Percentiles rank a stretch among this genome's conserved stretches.
Conservation (phyloP, 2,888 invertebrate species). For the Pyrgus malvae region DNA sequence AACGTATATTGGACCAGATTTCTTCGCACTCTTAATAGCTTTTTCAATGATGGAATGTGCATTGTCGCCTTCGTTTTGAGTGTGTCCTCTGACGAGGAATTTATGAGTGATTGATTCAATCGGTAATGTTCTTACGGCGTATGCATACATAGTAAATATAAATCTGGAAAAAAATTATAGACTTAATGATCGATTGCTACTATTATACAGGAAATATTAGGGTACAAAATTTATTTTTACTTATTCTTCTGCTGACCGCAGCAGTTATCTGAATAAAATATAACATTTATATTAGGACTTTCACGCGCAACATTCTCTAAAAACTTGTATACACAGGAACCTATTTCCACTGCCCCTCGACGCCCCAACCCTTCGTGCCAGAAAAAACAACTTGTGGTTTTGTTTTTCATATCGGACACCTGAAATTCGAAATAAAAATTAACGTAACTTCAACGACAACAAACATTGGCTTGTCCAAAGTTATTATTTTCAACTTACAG, state of each 20-base stretch:
- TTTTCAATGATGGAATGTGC: slow-evolving; percentile 21
- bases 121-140: slow-evolving; percentile 3
- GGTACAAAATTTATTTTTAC: too few species aligned
- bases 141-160: slow-evolving; percentile 2
- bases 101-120: slow-evolving; percentile 4
- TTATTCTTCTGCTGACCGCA: slow-evolving; percentile 1
- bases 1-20: neutral
- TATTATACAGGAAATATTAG: neutral
- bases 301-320: neutral
- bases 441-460: too few species aligned
- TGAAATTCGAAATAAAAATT: too few species aligned
- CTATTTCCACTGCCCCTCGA: slow-evolving; percentile 1
- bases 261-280: slow-evolving; percentile 7
- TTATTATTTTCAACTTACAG: neutral
- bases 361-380: neutral
- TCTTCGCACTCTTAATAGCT: neutral
- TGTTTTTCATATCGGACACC: neutral
- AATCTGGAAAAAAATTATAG: neutral
- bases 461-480: too few species aligned
- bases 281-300: neutral
- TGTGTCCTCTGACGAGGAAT: slow-evolving; percentile 11
- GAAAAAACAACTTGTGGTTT: neutral
- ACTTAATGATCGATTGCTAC: neutral
- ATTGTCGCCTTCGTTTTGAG: slow-evolving; percentile 22
- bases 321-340: slow-evolving; percentile 2